Base-by-base conservation (phyloP, 2,888 invertebrate genomes). In the Andrena bucephala region DNA sequence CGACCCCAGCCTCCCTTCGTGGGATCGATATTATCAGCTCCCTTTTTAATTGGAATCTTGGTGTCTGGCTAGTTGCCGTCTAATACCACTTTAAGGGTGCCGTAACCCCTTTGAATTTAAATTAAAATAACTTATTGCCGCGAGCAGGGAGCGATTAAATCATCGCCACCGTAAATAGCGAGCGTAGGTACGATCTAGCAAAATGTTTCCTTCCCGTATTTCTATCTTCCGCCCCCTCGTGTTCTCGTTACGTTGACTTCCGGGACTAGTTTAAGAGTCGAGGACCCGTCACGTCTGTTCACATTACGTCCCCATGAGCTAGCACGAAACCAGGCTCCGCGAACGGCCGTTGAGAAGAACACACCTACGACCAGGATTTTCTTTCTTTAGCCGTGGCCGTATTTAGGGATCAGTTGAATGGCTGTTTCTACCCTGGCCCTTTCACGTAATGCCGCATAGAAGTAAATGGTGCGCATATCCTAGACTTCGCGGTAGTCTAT, bases 381-480 rank as follows among this genome's bases (percentile, higher is more conserved):
- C 71, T 80, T 87, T 84, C 79, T 75, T 83, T 54, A n/a, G 24
- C 48, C 76, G 73, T 52, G 36, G 24, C 57, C 65, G 50, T 70
- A 36, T 67, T 66, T 27, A 63, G 29, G 77, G 67, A 69, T 73
- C 59, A 52, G n/a, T 60, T 81, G 84, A 87, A 87, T 87, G 66
- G 73, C n/a, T 31, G 72, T 74, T 73, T 33, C 78, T 74, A 24
- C 59, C 72, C 50, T 20, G 60, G 72, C 72, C 80, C 82, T 80
- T 82, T 86, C 82, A 83, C 83, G 77, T 82, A 89, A 90, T 86
- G 73, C 80, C 84, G 63, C 83, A 67, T 74, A 88, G 90, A 88
- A 90, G 90, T 89, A 92, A 93, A 93, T 92, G 92, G 89, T 89
- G 90, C 92, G 91, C 88, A 90, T 91, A 90, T 93, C 92, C 92